Conservation (phyloP, 2,888 invertebrate species). For the Conistra vaccinii region DNA sequence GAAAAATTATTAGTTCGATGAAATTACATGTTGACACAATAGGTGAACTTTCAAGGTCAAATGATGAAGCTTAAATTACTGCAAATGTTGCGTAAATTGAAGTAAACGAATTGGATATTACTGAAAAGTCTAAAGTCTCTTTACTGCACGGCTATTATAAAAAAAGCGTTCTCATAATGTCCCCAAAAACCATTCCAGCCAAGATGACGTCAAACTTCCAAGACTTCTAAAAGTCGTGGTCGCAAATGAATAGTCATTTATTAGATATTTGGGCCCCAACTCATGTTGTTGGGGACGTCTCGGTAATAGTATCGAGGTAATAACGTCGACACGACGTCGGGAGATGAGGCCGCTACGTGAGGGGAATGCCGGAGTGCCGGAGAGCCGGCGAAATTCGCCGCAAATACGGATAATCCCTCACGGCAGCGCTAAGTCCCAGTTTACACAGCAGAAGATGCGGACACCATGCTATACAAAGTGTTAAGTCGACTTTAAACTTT, state of each 20-base stretch:
- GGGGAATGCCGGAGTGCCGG: conserved; percentile 75
- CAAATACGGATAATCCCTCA: conserved; percentile 84
- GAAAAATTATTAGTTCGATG: conserved; percentile 2
- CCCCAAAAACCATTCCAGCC: conserved; percentile 7
- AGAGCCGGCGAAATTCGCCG: conserved; percentile 73
- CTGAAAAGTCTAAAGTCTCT: not conserved
- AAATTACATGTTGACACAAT: conserved; percentile 9
- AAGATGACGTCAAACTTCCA: conserved; percentile 41
- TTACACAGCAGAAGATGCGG: conserved; percentile 77
- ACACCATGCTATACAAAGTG: conserved; percentile 65
- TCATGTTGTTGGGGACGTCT: conserved; percentile 71
- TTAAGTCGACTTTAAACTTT: conserved; percentile 67
- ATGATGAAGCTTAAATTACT: conserved; percentile 3
- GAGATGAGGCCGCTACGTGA: conserved; percentile 87
- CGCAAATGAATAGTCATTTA: conserved; percentile 68
- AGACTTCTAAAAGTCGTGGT: conserved; percentile 45
- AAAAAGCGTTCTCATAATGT: not conserved
- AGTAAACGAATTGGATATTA: not conserved
- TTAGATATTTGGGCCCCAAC: conserved; percentile 73
- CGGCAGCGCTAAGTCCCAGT: conserved; percentile 77
- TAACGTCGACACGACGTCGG: conserved; percentile 84
- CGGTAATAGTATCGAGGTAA: conserved; percentile 85
- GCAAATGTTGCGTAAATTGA: conserved; percentile 30
- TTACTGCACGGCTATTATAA: not conserved
- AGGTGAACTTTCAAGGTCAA: conserved; percentile 9